Base-by-base conservation (phyloP, 1,140 invertebrate species). In the Drepana arcuata region DNA sequence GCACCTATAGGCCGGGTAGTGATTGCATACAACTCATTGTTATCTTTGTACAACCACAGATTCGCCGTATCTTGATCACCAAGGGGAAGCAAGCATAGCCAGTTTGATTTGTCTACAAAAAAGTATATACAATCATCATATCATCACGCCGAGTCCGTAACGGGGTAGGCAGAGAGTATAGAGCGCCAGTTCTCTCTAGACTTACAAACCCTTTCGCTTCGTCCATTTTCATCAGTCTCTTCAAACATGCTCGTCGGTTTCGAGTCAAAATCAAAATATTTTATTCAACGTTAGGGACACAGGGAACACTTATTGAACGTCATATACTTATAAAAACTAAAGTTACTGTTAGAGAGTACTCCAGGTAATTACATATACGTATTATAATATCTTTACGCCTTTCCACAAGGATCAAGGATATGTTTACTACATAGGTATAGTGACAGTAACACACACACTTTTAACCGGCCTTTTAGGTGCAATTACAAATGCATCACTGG, bases 81-180 rank as follows among this genome's bases (percentile, higher is more conserved):
- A 1, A 69, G 38, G 1, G 53, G 51, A 4, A 69, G 30, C 12
- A 69, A 34, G 12, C 66, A 35, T 11, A 69, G 36, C 66, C 66
- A 69, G 28, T 69, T 69, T 32, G 54, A 54, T 54, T 64, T 66
- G 40, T 69, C 65, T 69, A 42, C 14, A 39, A 48, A 42, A 21
- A 21, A 44, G 35, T n/a, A 27, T 9, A 30, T 24, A 29, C n/a
- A n/a, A n/a, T n/a, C n/a, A n/a, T n/a, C n/a, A n/a, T n/a, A n/a
- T n/a, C n/a, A n/a, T n/a, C n/a, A n/a, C n/a, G n/a, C n/a, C n/a
- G n/a, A n/a, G n/a, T n/a, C n/a, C n/a, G n/a, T n/a, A n/a, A n/a
- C n/a, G n/a, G n/a, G n/a, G n/a, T n/a, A n/a, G n/a, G n/a, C n/a
- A n/a, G n/a, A n/a, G n/a, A n/a, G n/a, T n/a, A n/a, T n/a, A n/a